A percentile compares a stretch with the other conserved stretches of the same genome.
Evolutionary conservation across 2,888 invertebrate genomes (phyloP).

Genomic region (Drosophila fulvimacula): DNA sequence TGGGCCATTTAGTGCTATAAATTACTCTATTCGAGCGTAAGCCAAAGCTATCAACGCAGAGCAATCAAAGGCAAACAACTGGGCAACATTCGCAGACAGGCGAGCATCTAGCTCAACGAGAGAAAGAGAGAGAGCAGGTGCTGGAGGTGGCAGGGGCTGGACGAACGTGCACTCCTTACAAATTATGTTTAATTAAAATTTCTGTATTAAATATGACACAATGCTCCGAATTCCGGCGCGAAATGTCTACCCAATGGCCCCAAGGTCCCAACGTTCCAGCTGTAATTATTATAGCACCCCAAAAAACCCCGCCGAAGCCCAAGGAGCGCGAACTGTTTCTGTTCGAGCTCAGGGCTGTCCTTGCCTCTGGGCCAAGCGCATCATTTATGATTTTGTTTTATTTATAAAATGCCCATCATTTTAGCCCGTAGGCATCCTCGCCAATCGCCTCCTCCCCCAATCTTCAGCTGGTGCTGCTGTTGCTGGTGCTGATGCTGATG

Average conservation of each 20-base stretch:
- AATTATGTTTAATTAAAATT: constrained; percentile 85
- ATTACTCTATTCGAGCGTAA: constrained; percentile 72
- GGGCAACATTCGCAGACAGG: constrained; percentile 28
- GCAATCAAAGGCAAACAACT: constrained; percentile 49
- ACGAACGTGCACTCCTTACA: constrained; percentile 83
- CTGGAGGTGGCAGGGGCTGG: constrained; percentile 18
- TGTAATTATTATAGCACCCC: constrained; percentile 75
- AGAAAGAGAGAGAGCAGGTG: neutral
- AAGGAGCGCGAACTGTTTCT: constrained; percentile 14
- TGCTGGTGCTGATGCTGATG: neutral
- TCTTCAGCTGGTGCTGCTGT: neutral
- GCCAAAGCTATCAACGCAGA: constrained; percentile 52
- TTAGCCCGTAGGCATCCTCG: constrained; percentile 31
- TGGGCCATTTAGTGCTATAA: constrained; percentile 69
- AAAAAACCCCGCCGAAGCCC: constrained; percentile 22
- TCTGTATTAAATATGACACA: constrained; percentile 85
- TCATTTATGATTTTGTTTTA: constrained; percentile 81
- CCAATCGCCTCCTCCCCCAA: constrained; percentile 3
- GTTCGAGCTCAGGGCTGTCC: constrained; percentile 28
- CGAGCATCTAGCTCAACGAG: constrained; percentile 10
- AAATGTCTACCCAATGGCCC: constrained; percentile 64
- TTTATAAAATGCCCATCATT: constrained; percentile 75
- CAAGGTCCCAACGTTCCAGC: constrained; percentile 36
- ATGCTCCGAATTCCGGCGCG: constrained; percentile 84
- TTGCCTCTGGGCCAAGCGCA: constrained; percentile 34